phyloP scores from a whole-genome alignment of 2,888 invertebrate species.

The Cephus rjabovi region DNA sequence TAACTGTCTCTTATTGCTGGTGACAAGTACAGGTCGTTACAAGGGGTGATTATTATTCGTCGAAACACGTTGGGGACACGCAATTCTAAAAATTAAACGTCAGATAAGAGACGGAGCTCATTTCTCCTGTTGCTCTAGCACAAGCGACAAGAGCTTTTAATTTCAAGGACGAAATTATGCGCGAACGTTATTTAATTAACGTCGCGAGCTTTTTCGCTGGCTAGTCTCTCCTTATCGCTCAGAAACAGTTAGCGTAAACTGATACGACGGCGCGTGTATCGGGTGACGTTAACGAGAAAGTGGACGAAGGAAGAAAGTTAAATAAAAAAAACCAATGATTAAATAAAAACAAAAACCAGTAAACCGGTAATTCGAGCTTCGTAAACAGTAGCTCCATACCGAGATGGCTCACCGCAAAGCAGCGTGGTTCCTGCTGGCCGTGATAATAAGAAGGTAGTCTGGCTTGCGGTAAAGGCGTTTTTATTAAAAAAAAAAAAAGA shows the following conservation, averaged over 20 bases:
- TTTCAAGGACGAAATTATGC: background rate
- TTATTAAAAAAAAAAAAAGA: background rate
- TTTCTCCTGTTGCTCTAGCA: background rate
- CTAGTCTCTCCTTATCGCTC: background rate
- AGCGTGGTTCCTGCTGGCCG: background rate
- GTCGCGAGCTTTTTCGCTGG: background rate
- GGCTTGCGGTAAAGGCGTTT: background rate
- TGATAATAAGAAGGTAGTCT: background rate
- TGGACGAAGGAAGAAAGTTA: background rate
- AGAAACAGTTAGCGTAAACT: background rate
- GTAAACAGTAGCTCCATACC: background rate
- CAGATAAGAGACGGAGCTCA: background rate
- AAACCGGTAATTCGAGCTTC: background rate
- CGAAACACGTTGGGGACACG: background rate
- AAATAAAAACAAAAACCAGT: background rate
- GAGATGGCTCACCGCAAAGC: background rate
- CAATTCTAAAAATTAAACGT: background rate
- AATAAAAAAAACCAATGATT: background rate
- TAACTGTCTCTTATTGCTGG: background rate
- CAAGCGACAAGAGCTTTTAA: background rate
- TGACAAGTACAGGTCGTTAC: background rate
- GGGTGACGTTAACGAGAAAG: background rate
- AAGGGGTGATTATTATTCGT: background rate
- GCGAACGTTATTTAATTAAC: background rate
- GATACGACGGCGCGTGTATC: background rate